Evolutionary conservation across 2,888 invertebrate species (phyloP).

Genomic region (Cephus pygmeus): DNA sequence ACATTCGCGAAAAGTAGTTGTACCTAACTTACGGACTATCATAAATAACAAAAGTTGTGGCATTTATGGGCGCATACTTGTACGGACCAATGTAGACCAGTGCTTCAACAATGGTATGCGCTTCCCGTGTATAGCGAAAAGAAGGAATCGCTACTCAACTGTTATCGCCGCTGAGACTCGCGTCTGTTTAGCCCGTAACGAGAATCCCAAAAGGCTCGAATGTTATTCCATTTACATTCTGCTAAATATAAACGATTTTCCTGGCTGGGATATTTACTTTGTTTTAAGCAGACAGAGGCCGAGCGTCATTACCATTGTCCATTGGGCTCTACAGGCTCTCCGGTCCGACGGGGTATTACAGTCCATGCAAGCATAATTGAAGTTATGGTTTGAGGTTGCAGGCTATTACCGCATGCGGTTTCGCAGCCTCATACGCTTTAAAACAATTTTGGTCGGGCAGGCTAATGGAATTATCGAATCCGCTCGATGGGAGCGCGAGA

Average conservation of each 20-base stretch:
- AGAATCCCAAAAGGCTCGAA: background rate
- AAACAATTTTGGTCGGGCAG: constrained; percentile 3
- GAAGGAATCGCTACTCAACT: background rate
- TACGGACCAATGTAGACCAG: constrained; percentile 37
- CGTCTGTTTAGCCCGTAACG: background rate
- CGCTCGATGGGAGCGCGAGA: background rate
- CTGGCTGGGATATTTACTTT: background rate
- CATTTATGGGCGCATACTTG: constrained; percentile 55
- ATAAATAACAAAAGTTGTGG: constrained; percentile 58
- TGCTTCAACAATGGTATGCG: constrained; percentile 14
- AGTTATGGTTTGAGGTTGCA: constrained; percentile 1
- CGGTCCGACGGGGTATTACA: background rate
- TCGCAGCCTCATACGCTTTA: constrained; percentile 2
- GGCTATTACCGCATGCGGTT: constrained; percentile 7
- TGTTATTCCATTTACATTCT: background rate
- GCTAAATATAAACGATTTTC: background rate
- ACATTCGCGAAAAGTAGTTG: constrained; percentile 56
- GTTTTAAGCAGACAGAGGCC: background rate
- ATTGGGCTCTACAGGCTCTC: background rate
- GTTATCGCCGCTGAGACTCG: background rate
- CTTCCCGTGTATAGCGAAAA: constrained; percentile 3
- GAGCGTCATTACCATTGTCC: background rate
- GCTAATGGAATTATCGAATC: background rate
- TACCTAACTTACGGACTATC: constrained; percentile 47
- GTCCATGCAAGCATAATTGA: constrained; percentile 5